Percentiles rank a stretch among this genome's conserved stretches.
Conservation (phyloP, 2,113 vertebrate genomes). For the Noctilio leporinus region DNA sequence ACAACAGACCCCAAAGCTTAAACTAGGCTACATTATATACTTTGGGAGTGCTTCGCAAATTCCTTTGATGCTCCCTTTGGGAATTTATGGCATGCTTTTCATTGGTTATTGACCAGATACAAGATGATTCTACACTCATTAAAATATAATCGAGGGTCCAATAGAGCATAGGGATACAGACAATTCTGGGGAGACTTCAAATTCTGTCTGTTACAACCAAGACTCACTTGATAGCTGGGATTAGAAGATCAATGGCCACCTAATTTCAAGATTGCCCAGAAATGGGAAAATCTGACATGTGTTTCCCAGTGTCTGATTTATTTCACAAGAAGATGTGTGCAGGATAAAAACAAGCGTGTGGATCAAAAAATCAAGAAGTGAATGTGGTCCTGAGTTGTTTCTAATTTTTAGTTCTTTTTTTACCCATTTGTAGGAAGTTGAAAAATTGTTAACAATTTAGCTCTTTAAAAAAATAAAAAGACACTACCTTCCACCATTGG, state of each 20-base stretch:
- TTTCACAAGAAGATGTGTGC: not conserved
- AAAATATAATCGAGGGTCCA: not conserved
- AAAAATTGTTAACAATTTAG: constrained; percentile 33
- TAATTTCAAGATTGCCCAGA: constrained; percentile 18
- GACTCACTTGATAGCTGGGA: not conserved
- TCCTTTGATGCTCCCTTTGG: not conserved
- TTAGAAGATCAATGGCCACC: not conserved
- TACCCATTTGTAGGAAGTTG: constrained; percentile 13
- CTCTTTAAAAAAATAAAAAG: not conserved
- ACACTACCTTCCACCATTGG: constrained; percentile 6
- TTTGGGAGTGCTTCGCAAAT: not conserved
- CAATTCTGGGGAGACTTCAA: not conserved
- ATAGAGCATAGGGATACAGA: not conserved
- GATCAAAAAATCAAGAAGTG: not conserved
- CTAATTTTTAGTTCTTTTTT: not conserved
- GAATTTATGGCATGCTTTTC: not conserved
- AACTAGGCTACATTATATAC: not conserved
- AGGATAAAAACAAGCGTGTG: not conserved
- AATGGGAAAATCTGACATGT: not conserved
- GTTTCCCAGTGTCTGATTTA: not conserved
- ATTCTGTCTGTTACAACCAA: not conserved
- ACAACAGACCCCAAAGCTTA: not conserved
- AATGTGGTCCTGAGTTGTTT: not conserved
- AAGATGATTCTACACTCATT: not conserved
- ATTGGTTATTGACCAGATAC: not conserved